phyloP scores from a whole-genome alignment of 2,797 vertebrate genomes.

The Craterocephalus amniculus region DNA sequence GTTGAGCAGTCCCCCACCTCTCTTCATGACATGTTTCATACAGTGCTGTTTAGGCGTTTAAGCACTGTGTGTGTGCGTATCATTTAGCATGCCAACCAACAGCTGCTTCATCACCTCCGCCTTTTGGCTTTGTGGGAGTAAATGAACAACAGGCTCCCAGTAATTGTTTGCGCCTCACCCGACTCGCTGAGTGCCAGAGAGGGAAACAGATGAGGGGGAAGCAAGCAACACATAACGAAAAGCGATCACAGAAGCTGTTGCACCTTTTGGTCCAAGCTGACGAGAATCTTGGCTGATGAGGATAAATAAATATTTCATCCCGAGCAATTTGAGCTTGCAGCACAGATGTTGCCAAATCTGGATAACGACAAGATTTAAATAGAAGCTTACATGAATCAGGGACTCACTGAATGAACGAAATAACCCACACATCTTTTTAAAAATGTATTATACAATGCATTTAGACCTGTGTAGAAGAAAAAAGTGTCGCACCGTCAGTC shows the following conservation, averaged over 20 bases:
- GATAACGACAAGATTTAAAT: constrained; percentile 26
- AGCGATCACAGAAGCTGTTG: constrained; percentile 42
- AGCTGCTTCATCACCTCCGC: constrained; percentile 79
- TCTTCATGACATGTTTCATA: constrained; percentile 71
- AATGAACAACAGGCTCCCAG: constrained; percentile 77
- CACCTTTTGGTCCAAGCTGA: constrained; percentile 50
- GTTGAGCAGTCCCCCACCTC: constrained; percentile 64
- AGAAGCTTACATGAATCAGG: constrained; percentile 1
- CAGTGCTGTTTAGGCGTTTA: constrained; percentile 71
- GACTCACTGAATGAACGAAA: constrained; percentile 11
- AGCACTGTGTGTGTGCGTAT: constrained; percentile 44
- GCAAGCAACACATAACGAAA: constrained; percentile 54
- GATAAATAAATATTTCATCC: constrained; percentile 30
- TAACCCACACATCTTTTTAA: neutral
- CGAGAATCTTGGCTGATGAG: constrained; percentile 46
- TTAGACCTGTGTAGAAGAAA: constrained; percentile 3
- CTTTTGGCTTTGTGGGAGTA: constrained; percentile 76
- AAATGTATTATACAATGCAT: constrained; percentile 5
- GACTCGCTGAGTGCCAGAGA: constrained; percentile 47
- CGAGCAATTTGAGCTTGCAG: constrained; percentile 43
- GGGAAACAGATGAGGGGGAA: constrained; percentile 64
- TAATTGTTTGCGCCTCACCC: constrained; percentile 75
- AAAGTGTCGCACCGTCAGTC: constrained; percentile 56
- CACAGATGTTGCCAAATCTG: constrained; percentile 33
- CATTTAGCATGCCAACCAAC: constrained; percentile 78